Conservation (phyloP, 2,113 vertebrate genomes). For the Nibea albiflora region DNA sequence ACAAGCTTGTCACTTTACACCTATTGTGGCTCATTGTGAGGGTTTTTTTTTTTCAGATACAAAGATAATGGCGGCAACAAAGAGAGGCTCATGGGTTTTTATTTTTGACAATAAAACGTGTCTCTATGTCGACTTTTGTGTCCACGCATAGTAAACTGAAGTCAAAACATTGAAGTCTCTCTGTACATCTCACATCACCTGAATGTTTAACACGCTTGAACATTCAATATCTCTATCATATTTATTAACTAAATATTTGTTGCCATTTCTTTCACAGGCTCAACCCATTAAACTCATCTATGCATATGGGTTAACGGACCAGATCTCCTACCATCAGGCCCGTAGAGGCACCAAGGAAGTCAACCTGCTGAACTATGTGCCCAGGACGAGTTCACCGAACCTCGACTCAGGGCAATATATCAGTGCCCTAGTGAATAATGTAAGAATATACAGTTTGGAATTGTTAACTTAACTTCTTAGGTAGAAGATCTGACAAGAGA, state of each 20-base stretch:
- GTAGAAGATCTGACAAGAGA: not conserved
- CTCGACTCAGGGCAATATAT: slow-evolving; percentile 42
- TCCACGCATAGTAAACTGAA: not conserved
- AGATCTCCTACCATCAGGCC: slow-evolving; percentile 55
- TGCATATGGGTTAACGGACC: slow-evolving; percentile 76
- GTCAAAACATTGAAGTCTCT: not conserved
- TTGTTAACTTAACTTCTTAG: not conserved
- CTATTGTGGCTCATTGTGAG: not conserved
- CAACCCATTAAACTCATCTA: slow-evolving; percentile 78
- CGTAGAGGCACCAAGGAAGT: slow-evolving; percentile 76
- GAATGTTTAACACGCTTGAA: not conserved
- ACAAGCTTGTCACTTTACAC: not conserved
- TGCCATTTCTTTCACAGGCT: slow-evolving; percentile 44
- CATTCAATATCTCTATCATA: not conserved
- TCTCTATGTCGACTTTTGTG: not conserved
- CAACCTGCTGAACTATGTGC: slow-evolving; percentile 76
- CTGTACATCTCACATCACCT: too few relatives aligned
- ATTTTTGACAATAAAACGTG: not conserved
- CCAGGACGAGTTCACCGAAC: slow-evolving; percentile 9
- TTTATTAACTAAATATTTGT: not conserved
- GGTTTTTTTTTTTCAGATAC: not conserved
- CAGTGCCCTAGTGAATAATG: slow-evolving; percentile 67
- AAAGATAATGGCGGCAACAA: slow-evolving; percentile 28
- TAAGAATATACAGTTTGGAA: slow-evolving; percentile 40
- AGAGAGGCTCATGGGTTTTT: not conserved